Base-by-base conservation (phyloP, 2,113 vertebrate species). In the Bombycilla garrulus region DNA sequence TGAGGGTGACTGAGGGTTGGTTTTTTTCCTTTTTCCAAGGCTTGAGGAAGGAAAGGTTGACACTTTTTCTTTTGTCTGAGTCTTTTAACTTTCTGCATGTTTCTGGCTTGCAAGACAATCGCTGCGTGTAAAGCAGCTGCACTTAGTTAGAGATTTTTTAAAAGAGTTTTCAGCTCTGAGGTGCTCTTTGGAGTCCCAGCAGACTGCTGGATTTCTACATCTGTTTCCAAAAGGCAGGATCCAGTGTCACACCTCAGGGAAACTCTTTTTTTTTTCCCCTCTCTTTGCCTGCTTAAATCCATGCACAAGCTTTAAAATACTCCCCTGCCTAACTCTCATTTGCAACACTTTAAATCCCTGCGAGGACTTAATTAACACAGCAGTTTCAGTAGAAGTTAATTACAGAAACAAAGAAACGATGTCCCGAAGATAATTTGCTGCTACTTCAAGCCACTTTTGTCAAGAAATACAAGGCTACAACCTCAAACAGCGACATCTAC, bases 101-200 rank as follows among this genome's bases (percentile, higher is more conserved):
- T 97, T 94, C 97, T 98, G 97, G 97, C 96, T 96, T 83, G 95
- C 93, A 66, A 96, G 97, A 90, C 95, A 92, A 88, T 88, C 71
- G 53, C 95, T 64, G 35, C 40, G 94, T 91, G 97, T 84, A 95
- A 95, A 97, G 97, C 98, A 98, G 98, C 97, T 98, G 98, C 97
- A 72, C 92, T 97, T 93, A 95, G 96, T 98, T 98, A 98, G 93
- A 74, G 90, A 71, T 45, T 70, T 97, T 95, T 88, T 23, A 22
- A 96, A 93, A 96, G 89, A 71, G 71, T 90, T 96, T 96, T 92
- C 96, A 87, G 18, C 95, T 94, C 94, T 8, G 69, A 96, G 92
- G 88, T 96, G 90, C 72, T 97, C 96, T 95, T 92, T 94, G 26
- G 90, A 81, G 61, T 93, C 96, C 72, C 79, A 69, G 91, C 96